Evolutionary conservation across 2,797 vertebrate genomes (phyloP).

Genomic region (Rhincodon typus): DNA sequence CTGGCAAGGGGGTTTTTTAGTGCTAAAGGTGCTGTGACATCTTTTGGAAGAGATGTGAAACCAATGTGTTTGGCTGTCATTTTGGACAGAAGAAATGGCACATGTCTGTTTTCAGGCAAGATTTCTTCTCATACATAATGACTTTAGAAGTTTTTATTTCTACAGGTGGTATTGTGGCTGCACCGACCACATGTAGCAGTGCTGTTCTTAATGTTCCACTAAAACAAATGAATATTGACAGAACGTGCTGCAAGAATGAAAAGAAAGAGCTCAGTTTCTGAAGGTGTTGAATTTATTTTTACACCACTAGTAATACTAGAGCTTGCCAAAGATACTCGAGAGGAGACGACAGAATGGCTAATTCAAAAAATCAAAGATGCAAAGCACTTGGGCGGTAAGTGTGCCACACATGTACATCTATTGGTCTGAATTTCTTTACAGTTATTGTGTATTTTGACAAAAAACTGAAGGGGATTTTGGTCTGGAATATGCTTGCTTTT

Average conservation of each 20-base stretch:
- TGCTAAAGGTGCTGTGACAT: not conserved
- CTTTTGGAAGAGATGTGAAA: not conserved
- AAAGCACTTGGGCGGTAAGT: conserved; percentile 77
- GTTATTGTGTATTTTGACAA: not conserved
- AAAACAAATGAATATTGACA: conserved; percentile 19
- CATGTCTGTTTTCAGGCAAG: not conserved
- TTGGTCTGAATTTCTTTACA: not conserved
- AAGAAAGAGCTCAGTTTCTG: conserved; percentile 53
- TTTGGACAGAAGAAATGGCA: not conserved
- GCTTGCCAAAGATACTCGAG: conserved; percentile 66
- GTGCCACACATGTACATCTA: not conserved
- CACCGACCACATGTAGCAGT: not conserved
- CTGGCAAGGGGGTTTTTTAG: not conserved
- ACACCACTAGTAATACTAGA: conserved; percentile 80
- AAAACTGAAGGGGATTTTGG: not conserved
- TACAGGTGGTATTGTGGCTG: not conserved
- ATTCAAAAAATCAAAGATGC: conserved; percentile 69
- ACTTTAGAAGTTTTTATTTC: not conserved
- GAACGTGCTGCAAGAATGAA: conserved; percentile 50
- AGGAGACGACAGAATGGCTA: conserved; percentile 79
- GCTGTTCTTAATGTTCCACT: not conserved
- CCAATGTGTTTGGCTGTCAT: not conserved
- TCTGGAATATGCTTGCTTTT: not conserved
- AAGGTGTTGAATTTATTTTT: conserved; percentile 58
- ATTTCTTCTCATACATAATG: not conserved